phyloP scores from a whole-genome alignment of 2,888 invertebrate genomes.

The Masnerella sp. region DNA sequence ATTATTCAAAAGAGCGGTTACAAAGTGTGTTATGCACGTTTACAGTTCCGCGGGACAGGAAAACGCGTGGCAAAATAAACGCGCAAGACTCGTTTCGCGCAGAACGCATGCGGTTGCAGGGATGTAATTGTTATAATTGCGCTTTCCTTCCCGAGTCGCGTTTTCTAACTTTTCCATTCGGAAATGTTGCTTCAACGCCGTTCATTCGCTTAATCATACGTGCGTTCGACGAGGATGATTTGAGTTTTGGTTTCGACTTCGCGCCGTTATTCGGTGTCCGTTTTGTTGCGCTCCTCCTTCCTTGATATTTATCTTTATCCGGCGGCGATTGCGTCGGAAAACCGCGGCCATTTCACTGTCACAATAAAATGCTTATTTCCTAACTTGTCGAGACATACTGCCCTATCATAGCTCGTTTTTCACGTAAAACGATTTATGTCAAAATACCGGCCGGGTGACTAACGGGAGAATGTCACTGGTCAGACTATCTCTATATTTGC shows the following conservation, averaged over 20 bases:
- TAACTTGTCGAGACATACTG: conserved; percentile 13
- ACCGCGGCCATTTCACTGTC: conserved; percentile 15
- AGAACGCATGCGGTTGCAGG: conserved; percentile 18
- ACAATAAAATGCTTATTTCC: conserved; percentile 15
- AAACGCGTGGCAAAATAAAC: conserved; percentile 26
- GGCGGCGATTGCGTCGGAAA: background rate
- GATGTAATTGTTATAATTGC: conserved; percentile 48
- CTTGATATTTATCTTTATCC: background rate
- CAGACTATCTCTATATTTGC: conserved; percentile 13
- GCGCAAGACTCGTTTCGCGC: conserved; percentile 9
- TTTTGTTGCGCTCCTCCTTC: background rate
- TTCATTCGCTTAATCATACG: background rate
- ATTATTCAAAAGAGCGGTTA: background rate
- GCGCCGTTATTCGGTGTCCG: too few species aligned
- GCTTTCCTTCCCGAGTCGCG: conserved; percentile 20
- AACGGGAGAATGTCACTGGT: conserved; percentile 8
- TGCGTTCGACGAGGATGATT: background rate
- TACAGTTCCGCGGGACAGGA: conserved; percentile 35
- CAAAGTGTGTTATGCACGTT: conserved; percentile 27
- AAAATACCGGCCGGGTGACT: conserved; percentile 13
- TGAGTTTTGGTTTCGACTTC: too few species aligned
- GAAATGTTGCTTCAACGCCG: background rate
- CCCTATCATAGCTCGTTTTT: conserved; percentile 13
- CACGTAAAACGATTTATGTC: conserved; percentile 24
- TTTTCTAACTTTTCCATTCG: background rate